These are phyloP conservation scores for Trichacis sp. DNA, from an alignment of 2,888 invertebrate species.

Conservation along the genomic window DNA sequence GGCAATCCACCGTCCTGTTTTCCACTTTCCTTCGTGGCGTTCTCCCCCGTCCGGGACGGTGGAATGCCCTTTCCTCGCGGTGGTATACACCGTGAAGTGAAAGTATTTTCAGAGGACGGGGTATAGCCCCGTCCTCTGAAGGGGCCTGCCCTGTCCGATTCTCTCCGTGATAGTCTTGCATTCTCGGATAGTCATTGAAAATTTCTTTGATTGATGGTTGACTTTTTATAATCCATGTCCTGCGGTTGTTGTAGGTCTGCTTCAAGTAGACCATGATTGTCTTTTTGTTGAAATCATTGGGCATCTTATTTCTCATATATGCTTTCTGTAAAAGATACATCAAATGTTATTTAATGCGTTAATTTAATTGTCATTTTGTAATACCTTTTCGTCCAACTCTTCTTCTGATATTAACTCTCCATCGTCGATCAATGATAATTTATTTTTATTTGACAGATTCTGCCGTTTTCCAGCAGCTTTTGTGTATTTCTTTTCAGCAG, in stretches of 20 bases:
- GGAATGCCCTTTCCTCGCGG: too few species aligned
- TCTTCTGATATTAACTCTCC: constrained; percentile 8
- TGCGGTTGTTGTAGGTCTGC: constrained; percentile 18
- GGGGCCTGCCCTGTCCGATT: too few species aligned
- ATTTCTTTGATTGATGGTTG: constrained; percentile 16
- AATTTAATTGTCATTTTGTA: too few species aligned
- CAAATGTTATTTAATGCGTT: not conserved
- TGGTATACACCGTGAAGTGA: too few species aligned
- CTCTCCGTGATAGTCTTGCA: constrained; percentile 23
- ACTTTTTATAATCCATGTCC: constrained; percentile 19
- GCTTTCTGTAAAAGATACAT: constrained; percentile 5
- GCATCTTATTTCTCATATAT: constrained; percentile 15
- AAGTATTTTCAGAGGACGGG: too few species aligned
- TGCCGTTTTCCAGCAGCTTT: not conserved
- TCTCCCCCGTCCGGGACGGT: too few species aligned
- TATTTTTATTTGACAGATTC: not conserved
- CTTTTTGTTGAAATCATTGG: constrained; percentile 3
- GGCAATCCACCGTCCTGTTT: too few species aligned
- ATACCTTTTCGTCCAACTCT: constrained; percentile 12
- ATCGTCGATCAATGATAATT: not conserved
- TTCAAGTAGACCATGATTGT: constrained; percentile 5
- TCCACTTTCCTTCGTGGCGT: too few species aligned
- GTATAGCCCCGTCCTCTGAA: too few species aligned
- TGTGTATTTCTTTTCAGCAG: constrained; percentile 19
- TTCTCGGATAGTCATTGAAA: constrained; percentile 17